Base-by-base conservation (phyloP, 2,797 vertebrate genomes). In the Myotis planiceps region DNA sequence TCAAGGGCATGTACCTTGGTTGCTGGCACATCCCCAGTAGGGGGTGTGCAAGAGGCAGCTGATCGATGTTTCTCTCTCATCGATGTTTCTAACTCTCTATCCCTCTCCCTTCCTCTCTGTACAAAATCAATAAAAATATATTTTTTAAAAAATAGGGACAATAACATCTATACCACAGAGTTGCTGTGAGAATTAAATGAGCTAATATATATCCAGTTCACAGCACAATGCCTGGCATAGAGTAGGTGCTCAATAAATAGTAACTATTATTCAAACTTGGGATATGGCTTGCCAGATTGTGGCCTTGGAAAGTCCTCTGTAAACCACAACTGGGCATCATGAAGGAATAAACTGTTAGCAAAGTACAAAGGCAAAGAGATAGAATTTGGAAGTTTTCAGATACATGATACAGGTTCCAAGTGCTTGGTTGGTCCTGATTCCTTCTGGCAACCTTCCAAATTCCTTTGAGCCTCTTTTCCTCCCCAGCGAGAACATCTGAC, bases 141-240 rank as follows among this genome's bases (percentile, higher is more conserved):
- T n/a, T n/a, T n/a, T n/a, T n/a, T n/a, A n/a, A n/a, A 93, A 91
- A 92, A 78, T 15, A 21, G 39, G 81, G 47, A 18, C 34, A 69
- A n/a, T 72, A 81, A 72, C 5, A 89, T 49, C n/a, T n/a, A 88
- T 0, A 37, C 37, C 34, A 32, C 34, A 63, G 51, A 37, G 74
- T 65, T 80, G 34, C 10, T 87, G 39, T 94, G 60, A 95, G 75
- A 88, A 96, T 69, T 79, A 68, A 78, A 82, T 53, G 32, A 86
- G 60, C 14, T 49, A 58, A 81, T 89, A 21, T 32, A n/a, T 29
- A 53, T 4, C 47, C 60, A 66, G 74, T 45, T 78, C 63, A 51
- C 9, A 23, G 51, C 58, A 89, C 19, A 90, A 34, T 23, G 60
- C 32, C 60, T 82, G 63, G 16, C 25, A 88, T 29, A 71, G 8